Evolutionary conservation across 2,888 invertebrate species (phyloP).

Genomic region (Pyrrhosoma nymphula): DNA sequence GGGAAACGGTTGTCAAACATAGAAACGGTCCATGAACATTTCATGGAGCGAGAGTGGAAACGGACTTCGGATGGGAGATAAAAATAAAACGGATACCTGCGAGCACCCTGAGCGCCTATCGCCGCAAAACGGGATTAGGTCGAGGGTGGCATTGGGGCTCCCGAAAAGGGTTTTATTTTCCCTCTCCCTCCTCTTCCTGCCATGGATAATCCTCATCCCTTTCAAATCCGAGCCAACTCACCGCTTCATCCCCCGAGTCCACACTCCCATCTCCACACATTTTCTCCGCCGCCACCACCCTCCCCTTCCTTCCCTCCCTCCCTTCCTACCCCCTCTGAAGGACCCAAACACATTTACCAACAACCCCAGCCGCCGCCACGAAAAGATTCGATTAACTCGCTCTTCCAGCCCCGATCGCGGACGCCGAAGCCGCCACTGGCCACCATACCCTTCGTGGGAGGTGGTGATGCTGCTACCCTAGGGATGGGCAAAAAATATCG

Average conservation of each 20-base stretch:
- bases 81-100: neutral
- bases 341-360: too few species aligned
- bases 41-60: neutral
- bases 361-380: neutral
- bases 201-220: neutral
- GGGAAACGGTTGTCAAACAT: neutral
- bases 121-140: neutral
- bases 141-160: too few species aligned
- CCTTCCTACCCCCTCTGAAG: neutral
- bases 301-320: neutral
- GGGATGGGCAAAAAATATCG: too few species aligned
- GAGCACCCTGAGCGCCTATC: neutral
- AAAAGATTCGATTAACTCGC: neutral
- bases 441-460: too few species aligned
- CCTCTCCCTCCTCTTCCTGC: neutral
- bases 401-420: neutral
- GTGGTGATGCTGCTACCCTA: too few species aligned
- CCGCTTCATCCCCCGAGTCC: too few species aligned
- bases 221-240: slow-evolving; percentile 1
- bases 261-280: too few species aligned
- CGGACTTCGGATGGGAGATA: neutral
- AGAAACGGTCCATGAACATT: neutral
- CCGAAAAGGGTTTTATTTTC: too few species aligned
- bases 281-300: too few species aligned
- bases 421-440: too few species aligned